These are phyloP conservation scores for Labeo calbasu DNA, from an alignment of 2,797 vertebrate species.

Conservation along the genomic window DNA sequence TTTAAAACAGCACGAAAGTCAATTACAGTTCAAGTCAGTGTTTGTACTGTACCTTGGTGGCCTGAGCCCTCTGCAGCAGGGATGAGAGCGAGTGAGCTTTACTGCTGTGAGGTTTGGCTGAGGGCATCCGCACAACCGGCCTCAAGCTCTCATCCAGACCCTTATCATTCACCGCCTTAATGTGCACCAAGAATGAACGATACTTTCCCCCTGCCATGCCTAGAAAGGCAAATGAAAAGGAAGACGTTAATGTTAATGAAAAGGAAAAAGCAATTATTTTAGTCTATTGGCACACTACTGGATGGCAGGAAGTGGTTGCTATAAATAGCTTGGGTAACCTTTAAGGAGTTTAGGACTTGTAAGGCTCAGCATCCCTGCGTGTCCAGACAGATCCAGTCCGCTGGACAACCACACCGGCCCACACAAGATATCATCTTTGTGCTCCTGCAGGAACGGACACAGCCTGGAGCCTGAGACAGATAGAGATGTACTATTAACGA, in stretches of 20 bases:
- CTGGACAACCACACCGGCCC: conserved; percentile 97
- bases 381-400: conserved; percentile 96
- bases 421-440: conserved; percentile 97
- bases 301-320: not conserved
- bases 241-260: too few species aligned
- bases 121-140: conserved; percentile 92
- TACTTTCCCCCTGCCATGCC: conserved; percentile 99
- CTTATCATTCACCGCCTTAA: conserved; percentile 94
- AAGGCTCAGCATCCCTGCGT: conserved; percentile 96
- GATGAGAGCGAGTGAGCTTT: conserved; percentile 95
- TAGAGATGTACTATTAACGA: not conserved
- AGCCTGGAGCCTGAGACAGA: conserved; percentile 85
- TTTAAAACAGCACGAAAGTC: not conserved
- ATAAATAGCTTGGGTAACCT: conserved; percentile 76
- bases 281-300: not conserved
- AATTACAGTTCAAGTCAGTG: not conserved
- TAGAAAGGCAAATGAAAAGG: conserved; percentile 62
- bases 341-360: conserved; percentile 98
- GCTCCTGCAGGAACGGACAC: conserved; percentile 95
- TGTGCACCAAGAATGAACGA: conserved; percentile 97
- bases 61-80: conserved; percentile 92
- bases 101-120: conserved; percentile 86
- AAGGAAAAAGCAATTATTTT: not conserved
- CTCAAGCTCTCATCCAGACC: conserved; percentile 89
- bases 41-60: conserved; percentile 87